These are phyloP conservation scores for Tineola bisselliella DNA, from an alignment of 2,888 invertebrate genomes.

Conservation along the genomic window DNA sequence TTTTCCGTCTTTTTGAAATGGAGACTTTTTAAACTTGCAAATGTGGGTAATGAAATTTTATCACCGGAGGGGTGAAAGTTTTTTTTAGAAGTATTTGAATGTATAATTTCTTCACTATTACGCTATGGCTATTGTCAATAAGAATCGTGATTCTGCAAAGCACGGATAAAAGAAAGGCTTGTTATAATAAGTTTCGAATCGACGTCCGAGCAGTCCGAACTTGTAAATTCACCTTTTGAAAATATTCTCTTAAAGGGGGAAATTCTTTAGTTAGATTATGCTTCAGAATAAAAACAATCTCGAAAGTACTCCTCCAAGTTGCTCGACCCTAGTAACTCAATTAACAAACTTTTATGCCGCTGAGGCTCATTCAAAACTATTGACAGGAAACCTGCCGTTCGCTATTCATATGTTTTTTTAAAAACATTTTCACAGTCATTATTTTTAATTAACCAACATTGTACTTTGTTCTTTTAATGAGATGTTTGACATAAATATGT, in stretches of 20 bases:
- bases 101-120: not conserved
- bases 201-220: constrained; percentile 1
- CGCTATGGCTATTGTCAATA: not conserved
- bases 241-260: constrained; percentile 28
- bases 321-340: constrained; percentile 40
- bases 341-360: constrained; percentile 39
- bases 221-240: constrained; percentile 19
- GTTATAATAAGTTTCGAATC: not conserved
- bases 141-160: not conserved
- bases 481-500: not conserved
- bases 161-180: not conserved
- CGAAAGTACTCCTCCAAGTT: constrained; percentile 28
- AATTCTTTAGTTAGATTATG: constrained; percentile 44
- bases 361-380: constrained; percentile 24
- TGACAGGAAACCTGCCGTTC: constrained; percentile 17
- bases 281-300: constrained; percentile 46
- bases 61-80: not conserved
- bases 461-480: not conserved
- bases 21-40: not conserved
- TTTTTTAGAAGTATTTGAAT: not conserved
- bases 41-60: not conserved
- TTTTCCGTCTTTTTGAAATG: not conserved
- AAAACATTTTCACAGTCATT: constrained; percentile 1
- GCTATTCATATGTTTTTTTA: constrained; percentile 4
- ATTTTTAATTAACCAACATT: not conserved